Conservation (phyloP, 1,140 invertebrate species). For the Philotrypesis tridentata region DNA sequence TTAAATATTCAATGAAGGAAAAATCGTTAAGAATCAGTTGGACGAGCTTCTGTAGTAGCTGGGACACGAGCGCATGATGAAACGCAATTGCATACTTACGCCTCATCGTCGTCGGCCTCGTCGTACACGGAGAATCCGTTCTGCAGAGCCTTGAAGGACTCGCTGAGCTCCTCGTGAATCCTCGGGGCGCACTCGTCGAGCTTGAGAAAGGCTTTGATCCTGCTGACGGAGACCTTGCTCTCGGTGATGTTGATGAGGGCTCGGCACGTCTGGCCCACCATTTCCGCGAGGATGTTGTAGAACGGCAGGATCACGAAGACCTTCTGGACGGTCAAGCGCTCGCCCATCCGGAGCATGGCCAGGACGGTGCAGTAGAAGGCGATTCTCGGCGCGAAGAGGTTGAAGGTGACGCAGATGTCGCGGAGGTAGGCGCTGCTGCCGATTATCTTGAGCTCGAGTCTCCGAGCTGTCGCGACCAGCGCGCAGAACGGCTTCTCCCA, state of each 20-base stretch:
- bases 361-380: constrained; percentile 79
- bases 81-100: no score
- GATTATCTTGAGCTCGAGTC: constrained; percentile 77
- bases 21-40: no score
- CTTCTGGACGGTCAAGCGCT: constrained; percentile 74
- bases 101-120: neutral
- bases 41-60: no score
- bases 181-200: constrained; percentile 68
- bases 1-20: no score
- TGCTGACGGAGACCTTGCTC: constrained; percentile 75
- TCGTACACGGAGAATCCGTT: neutral
- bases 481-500: constrained; percentile 83
- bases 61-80: no score
- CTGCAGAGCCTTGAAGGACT: neutral
- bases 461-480: constrained; percentile 75
- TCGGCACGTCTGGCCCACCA: constrained; percentile 80
- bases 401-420: constrained; percentile 81
- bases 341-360: constrained; percentile 73
- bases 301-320: constrained; percentile 78
- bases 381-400: constrained; percentile 79
- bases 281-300: constrained; percentile 75
- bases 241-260: constrained; percentile 73
- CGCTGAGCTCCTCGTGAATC: neutral
- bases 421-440: constrained; percentile 79
- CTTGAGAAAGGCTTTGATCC: constrained; percentile 73